Conservation (phyloP, 2,797 vertebrate species). For the Sphenopsis melanotis region DNA sequence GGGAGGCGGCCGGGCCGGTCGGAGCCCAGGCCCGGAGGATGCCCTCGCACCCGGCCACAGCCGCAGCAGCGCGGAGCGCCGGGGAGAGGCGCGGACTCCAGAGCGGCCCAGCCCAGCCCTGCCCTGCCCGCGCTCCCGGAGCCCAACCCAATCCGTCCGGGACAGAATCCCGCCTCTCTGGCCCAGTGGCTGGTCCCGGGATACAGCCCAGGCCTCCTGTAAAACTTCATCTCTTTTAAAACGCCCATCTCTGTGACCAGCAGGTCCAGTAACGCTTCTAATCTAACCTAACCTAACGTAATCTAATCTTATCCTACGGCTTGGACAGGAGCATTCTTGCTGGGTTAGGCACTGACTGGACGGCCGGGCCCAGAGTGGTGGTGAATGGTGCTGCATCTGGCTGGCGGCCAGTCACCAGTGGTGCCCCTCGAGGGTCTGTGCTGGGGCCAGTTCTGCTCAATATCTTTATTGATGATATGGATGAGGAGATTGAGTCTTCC, state of each 20-base stretch:
- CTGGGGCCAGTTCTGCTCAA: background rate
- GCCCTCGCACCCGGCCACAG: too few species aligned
- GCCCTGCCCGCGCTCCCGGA: background rate
- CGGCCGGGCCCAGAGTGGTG: background rate
- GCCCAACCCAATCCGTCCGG: background rate
- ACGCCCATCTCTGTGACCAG: background rate
- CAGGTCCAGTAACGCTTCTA: background rate
- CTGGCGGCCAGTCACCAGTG: background rate
- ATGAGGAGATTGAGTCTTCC: background rate
- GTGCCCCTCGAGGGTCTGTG: background rate
- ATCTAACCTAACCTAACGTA: background rate
- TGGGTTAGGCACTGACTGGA: background rate
- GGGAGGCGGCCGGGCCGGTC: background rate
- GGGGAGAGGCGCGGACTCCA: fast-evolving
- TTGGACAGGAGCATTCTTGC: background rate
- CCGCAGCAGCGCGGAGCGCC: background rate
- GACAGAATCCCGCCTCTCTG: background rate
- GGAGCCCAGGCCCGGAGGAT: fast-evolving
- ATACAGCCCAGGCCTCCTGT: too few species aligned
- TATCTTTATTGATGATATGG: background rate
- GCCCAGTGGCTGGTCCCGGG: fast-evolving
- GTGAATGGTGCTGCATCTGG: fast-evolving
- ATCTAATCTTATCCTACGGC: background rate
- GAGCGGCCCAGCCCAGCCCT: background rate
- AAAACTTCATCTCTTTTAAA: background rate